Evolutionary conservation across 2,797 vertebrate genomes (phyloP).

Genomic region (Eulemur albifrons): DNA sequence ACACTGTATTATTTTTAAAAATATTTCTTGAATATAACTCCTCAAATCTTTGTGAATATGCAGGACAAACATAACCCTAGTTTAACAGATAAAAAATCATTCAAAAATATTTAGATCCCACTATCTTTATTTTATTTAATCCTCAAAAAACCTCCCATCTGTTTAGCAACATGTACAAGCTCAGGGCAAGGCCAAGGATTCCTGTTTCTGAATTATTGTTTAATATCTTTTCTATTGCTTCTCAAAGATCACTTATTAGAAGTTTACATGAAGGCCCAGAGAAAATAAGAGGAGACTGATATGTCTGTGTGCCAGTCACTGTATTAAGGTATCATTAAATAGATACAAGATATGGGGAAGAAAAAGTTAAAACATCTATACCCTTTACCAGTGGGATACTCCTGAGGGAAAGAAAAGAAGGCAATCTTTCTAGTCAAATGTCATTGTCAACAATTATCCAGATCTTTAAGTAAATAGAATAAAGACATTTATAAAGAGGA

Average conservation of each 20-base stretch:
- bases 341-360: neutral
- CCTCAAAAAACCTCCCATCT: neutral
- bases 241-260: neutral
- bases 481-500: neutral
- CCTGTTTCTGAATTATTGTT: neutral
- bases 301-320: accelerated
- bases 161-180: neutral
- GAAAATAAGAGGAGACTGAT: neutral
- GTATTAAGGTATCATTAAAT: neutral
- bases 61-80: neutral
- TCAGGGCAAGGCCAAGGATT: neutral
- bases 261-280: neutral
- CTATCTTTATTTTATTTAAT: neutral
- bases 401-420: neutral
- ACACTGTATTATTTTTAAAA: slow-evolving; percentile 1
- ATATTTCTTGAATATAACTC: neutral
- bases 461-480: neutral
- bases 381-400: neutral
- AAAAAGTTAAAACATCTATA: neutral
- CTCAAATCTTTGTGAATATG: neutral
- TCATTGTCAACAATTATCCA: neutral
- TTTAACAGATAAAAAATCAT: neutral
- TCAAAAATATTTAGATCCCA: neutral
- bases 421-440: neutral
- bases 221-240: neutral